Evolutionary conservation across 2,888 invertebrate genomes (phyloP).

Genomic region (Pyrochroa serraticornis): DNA sequence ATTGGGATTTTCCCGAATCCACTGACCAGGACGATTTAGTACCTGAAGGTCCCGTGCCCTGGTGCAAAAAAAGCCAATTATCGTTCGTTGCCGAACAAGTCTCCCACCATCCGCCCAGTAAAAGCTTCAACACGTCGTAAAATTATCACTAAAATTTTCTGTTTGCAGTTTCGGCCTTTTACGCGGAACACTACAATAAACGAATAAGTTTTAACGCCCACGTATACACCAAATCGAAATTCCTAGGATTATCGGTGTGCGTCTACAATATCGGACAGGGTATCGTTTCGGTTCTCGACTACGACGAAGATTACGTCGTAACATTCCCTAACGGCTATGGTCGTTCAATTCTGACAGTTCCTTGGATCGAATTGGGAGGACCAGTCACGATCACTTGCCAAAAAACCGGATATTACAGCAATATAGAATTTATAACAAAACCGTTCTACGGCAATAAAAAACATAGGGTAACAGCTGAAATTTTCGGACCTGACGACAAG

Average conservation of each 20-base stretch:
- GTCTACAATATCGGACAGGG: constrained; percentile 97
- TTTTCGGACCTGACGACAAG: constrained; percentile 80
- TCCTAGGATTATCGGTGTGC: constrained; percentile 96
- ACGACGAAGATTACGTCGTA: constrained; percentile 91
- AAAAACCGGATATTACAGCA: constrained; percentile 92
- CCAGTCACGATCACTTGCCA: constrained; percentile 87
- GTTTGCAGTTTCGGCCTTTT: constrained; percentile 91
- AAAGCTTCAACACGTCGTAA: neutral
- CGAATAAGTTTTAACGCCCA: constrained; percentile 92
- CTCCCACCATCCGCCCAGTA: constrained; percentile 97
- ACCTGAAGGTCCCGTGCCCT: constrained; percentile 87
- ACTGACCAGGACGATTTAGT: constrained; percentile 57
- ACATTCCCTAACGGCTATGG: constrained; percentile 99
- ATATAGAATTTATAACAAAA: constrained; percentile 95
- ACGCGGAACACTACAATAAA: constrained; percentile 93
- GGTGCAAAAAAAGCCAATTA: constrained; percentile 86
- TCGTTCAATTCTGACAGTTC: constrained; percentile 94
- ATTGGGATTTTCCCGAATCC: constrained; percentile 72
- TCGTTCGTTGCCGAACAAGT: constrained; percentile 98
- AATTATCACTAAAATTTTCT: constrained; percentile 3
- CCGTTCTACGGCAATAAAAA: constrained; percentile 98
- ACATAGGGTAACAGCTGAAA: constrained; percentile 84
- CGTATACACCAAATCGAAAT: constrained; percentile 99
- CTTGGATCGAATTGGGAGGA: constrained; percentile 99
- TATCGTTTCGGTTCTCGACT: constrained; percentile 85